These are phyloP conservation scores for Brachionus koreanus DNA, from an alignment of 1,140 invertebrate species.

Conservation along the genomic window DNA sequence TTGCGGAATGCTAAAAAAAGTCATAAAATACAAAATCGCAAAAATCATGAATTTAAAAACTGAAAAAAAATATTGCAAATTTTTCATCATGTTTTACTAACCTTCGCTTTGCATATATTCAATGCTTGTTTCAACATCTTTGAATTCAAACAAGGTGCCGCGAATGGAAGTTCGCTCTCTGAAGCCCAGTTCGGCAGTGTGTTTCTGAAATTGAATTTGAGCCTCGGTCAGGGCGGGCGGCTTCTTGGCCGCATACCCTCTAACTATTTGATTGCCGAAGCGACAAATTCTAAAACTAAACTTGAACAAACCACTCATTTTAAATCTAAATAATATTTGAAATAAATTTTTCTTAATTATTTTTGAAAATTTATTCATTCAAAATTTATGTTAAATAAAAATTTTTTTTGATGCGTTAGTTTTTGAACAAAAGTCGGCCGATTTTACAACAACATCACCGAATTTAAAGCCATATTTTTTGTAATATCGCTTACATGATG, in stretches of 20 bases:
- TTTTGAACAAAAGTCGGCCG: neutral
- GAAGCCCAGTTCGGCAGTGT: neutral
- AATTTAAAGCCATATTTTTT: conserved; percentile 30
- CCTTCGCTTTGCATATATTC: conserved; percentile 44
- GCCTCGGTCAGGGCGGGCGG: neutral
- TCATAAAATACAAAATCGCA: neutral
- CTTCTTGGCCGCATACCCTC: conserved; percentile 27
- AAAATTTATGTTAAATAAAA: neutral
- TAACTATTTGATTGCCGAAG: neutral
- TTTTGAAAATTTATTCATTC: neutral
- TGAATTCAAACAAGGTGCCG: conserved; percentile 19
- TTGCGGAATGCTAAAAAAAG: conserved; percentile 18
- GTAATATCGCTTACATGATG: neutral
- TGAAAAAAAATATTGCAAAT: conserved; percentile 9
- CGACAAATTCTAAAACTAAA: neutral
- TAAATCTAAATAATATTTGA: neutral
- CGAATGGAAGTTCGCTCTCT: conserved; percentile 36
- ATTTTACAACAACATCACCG: conserved; percentile 9
- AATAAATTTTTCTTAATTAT: neutral
- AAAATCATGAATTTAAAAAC: neutral
- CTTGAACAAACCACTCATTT: conserved; percentile 1
- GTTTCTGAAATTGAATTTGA: conserved; percentile 35
- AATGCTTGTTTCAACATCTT: conserved; percentile 44
- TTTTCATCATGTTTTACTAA: neutral
- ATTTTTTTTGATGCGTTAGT: neutral